Conservation (phyloP, 2,797 vertebrate species). For the Lacerta viridis region DNA sequence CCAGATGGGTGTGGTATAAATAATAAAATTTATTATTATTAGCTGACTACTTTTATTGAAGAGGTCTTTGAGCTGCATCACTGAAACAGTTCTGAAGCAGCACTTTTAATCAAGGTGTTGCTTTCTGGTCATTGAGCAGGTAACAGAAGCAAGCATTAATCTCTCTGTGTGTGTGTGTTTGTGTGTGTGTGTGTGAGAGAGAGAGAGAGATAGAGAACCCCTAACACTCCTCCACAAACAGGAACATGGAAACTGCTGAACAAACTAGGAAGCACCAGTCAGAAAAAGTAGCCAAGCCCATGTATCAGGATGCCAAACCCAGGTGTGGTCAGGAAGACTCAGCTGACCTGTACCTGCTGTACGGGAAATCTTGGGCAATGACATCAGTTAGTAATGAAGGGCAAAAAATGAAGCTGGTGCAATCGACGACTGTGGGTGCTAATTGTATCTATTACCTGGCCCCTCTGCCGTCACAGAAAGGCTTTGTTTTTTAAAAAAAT, state of each 20-base stretch:
- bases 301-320: slow-evolving; percentile 26
- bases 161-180: background rate
- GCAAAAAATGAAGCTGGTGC: background rate
- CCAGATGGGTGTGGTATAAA: no score
- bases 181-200: no score
- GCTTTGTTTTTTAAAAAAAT: background rate
- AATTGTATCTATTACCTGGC: background rate
- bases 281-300: slow-evolving; percentile 47
- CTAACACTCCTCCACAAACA: background rate
- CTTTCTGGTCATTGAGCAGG: background rate
- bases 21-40: no score
- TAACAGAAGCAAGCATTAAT: background rate
- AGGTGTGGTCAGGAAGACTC: slow-evolving; percentile 38
- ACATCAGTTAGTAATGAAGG: slow-evolving; percentile 5
- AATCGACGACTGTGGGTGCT: background rate
- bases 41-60: background rate
- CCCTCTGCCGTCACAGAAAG: background rate
- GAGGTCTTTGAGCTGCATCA: background rate
- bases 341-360: background rate
- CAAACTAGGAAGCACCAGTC: slow-evolving; percentile 31
- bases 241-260: slow-evolving; percentile 1
- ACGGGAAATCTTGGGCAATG: background rate
- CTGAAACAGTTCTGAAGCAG: background rate
- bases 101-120: background rate
- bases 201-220: no score